Evolutionary conservation across 1,140 invertebrate species (phyloP).

Genomic region (Argopecten irradians): DNA sequence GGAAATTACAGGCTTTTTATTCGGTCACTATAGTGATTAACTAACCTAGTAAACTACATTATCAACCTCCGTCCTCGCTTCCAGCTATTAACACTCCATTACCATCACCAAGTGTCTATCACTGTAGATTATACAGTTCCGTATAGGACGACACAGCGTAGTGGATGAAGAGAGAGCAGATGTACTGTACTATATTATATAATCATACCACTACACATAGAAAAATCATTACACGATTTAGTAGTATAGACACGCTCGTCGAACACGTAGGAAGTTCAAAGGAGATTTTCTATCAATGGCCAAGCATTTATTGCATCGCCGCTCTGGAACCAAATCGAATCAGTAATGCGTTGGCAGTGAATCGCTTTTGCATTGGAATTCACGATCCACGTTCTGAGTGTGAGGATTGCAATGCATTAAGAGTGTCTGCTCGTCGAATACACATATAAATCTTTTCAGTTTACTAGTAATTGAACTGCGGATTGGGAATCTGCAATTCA

Average conservation of each 20-base stretch:
- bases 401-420: not conserved
- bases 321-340: not conserved
- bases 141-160: too few species aligned
- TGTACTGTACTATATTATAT: not conserved
- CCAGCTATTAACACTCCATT: too few species aligned
- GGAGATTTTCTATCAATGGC: not conserved
- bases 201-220: not conserved
- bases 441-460: not conserved
- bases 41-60: too few species aligned
- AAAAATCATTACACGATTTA: not conserved
- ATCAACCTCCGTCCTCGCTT: too few species aligned
- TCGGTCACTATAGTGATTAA: too few species aligned
- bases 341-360: not conserved
- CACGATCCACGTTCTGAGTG: not conserved
- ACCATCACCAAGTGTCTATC: too few species aligned
- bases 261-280: not conserved
- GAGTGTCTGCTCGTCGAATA: not conserved
- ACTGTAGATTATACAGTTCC: too few species aligned
- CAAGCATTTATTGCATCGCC: not conserved
- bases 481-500: not conserved
- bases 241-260: not conserved
- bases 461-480: not conserved
- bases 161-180: too few species aligned
- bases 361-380: not conserved
- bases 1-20: too few species aligned